Conservation (phyloP, 2,888 invertebrate species). For the Eilema sororculum region DNA sequence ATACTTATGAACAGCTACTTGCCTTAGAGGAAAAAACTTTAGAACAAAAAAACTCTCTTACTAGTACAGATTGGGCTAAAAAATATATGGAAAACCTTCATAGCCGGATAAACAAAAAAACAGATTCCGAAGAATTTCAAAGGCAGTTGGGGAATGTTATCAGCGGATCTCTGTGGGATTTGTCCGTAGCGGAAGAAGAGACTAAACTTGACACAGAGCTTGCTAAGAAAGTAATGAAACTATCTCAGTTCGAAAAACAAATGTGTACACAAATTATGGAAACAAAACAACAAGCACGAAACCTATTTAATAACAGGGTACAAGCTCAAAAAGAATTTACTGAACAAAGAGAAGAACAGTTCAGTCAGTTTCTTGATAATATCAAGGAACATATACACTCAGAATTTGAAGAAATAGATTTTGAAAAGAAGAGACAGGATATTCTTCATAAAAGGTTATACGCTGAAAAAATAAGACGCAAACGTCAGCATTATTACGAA, state of each 20-base stretch:
- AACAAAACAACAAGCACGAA: constrained; percentile 86
- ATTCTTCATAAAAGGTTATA: constrained; percentile 86
- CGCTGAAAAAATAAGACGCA: constrained; percentile 82
- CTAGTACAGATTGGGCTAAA: constrained; percentile 77
- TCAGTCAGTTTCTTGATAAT: constrained; percentile 78
- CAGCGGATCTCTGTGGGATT: constrained; percentile 84
- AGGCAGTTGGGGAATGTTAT: constrained; percentile 82
- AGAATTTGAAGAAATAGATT: constrained; percentile 81
- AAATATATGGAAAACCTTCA: constrained; percentile 83
- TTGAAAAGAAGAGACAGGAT: constrained; percentile 82
- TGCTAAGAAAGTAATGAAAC: constrained; percentile 86
- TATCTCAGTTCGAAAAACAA: constrained; percentile 89
- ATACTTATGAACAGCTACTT: constrained; percentile 76
- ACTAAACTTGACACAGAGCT: constrained; percentile 81
- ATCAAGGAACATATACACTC: constrained; percentile 79
- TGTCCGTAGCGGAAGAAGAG: constrained; percentile 84
- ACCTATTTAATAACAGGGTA: constrained; percentile 84
- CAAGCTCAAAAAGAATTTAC: constrained; percentile 82
- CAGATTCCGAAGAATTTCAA: constrained; percentile 80
- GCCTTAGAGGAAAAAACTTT: constrained; percentile 66
- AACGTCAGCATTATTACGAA: constrained; percentile 78
- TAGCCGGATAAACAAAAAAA: constrained; percentile 72
- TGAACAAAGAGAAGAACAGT: constrained; percentile 81
- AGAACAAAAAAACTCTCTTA: constrained; percentile 63
- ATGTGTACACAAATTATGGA: constrained; percentile 89